phyloP scores from a whole-genome alignment of 2,888 invertebrate species.

The Tetragnatha montana region DNA sequence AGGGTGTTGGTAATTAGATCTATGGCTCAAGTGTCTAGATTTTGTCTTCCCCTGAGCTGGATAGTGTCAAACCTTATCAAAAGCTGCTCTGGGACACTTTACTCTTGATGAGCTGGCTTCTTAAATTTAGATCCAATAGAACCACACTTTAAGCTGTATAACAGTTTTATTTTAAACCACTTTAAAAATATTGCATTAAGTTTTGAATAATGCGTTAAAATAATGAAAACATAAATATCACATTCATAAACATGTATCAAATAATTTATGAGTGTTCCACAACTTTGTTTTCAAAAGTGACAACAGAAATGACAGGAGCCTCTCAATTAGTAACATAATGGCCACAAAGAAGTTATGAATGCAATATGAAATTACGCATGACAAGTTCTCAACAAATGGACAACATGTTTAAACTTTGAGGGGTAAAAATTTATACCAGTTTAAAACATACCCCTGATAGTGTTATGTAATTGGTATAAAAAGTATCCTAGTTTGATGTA shows the following conservation, averaged over 20 bases:
- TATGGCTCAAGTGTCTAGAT: background rate
- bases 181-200: conserved; percentile 60
- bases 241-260: conserved; percentile 57
- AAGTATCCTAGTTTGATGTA: background rate
- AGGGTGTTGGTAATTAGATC: background rate
- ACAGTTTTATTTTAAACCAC: conserved; percentile 55
- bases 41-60: background rate
- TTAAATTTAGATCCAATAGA: too few species aligned
- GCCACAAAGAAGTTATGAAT: conserved; percentile 15
- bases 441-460: background rate
- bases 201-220: conserved; percentile 61
- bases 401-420: background rate
- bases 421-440: background rate
- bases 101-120: too few species aligned
- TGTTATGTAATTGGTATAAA: background rate
- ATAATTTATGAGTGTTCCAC: conserved; percentile 47
- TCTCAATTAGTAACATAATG: conserved; percentile 9
- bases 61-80: too few species aligned
- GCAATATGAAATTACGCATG: background rate
- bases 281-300: conserved; percentile 28
- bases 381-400: conserved; percentile 9
- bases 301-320: conserved; percentile 34
- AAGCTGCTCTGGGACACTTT: too few species aligned
- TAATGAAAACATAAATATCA: conserved; percentile 61
- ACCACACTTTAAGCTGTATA: conserved; percentile 35